Evolutionary conservation across 2,113 vertebrate genomes (phyloP).

Genomic region (Anthoscopus minutus): DNA sequence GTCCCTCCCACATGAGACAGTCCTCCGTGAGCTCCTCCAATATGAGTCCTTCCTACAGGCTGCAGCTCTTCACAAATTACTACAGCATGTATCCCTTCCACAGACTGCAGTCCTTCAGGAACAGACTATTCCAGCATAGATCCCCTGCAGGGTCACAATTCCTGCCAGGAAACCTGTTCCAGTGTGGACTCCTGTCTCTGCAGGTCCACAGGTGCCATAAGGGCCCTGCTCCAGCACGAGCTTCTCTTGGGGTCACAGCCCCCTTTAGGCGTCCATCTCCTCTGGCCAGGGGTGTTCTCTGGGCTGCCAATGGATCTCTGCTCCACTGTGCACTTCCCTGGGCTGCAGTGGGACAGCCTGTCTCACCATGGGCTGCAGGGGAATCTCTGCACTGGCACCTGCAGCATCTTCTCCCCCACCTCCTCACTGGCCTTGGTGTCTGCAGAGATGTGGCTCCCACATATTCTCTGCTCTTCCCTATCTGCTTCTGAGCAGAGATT

Average conservation of each 20-base stretch:
- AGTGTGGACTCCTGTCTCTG: background rate
- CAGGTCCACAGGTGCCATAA: background rate
- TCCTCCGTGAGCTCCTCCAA: background rate
- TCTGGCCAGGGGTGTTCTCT: background rate
- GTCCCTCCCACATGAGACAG: background rate
- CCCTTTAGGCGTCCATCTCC: background rate
- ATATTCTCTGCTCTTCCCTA: background rate
- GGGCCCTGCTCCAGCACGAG: background rate
- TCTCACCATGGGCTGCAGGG: background rate
- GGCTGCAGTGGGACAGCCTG: background rate
- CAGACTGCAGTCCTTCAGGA: background rate
- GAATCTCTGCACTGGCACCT: background rate
- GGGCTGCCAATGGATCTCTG: no score
- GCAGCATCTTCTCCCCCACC: background rate
- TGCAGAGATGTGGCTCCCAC: background rate
- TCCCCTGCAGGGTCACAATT: background rate
- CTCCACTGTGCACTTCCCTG: background rate
- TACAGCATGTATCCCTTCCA: background rate
- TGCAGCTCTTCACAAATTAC: background rate
- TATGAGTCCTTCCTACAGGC: fast-evolving
- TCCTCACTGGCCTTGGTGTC: background rate
- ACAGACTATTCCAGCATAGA: background rate
- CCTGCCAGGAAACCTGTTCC: background rate
- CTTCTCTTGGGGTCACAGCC: background rate
- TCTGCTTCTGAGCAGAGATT: background rate